Evolutionary conservation across 2,113 vertebrate genomes (phyloP), one percentile per base, ranked within the genome.

Genomic region (Entelurus aequoreus): DNA sequence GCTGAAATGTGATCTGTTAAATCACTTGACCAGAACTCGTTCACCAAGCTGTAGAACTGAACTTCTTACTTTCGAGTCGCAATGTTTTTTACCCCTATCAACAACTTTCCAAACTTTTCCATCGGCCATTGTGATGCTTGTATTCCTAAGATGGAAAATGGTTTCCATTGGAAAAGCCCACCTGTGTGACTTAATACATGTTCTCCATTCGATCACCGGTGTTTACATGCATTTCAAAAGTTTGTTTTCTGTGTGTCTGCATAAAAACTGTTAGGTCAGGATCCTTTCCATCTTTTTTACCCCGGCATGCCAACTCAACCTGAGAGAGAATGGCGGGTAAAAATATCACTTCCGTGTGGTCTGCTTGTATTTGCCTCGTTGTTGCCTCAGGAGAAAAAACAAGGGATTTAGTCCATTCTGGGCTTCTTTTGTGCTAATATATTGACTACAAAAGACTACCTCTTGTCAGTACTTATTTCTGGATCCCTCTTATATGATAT

Each of bases 381-480:
- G 60, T 79, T 77, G 74, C 81, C 76, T 80, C 54, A 15, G 77
- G 80, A 75, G 72, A 69, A 12, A 44, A 65, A 72, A 80, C 77
- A 69, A 69, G 54, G 71, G 70, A 83, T 85, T 80, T 68, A 66
- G 62, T 59, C 61, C 60, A 79, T 88, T 82, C 73, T 73, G 42
- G 21, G 47, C 10, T 54, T 77, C 66, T 71, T 78, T 79, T 81
- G 63, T 82, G 79, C 56, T 80, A 76, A 82, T 81, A 71, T 76
- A 70, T 61, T 68, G 64, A 52, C 65, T 73, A 67, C 60, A 63
- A 70, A 78, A 79, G 60, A 44, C 69, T 63, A 53, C 64, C 78
- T 70, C 72, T 65, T 73, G 71, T 85, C 83, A 86, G 71, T 79
- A 81, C 84, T 75, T 82, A 70, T 80, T 80, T 77, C 69, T 78